Conservation (phyloP, 2,113 vertebrate species). For the Oxygymnocypris stewartii region DNA sequence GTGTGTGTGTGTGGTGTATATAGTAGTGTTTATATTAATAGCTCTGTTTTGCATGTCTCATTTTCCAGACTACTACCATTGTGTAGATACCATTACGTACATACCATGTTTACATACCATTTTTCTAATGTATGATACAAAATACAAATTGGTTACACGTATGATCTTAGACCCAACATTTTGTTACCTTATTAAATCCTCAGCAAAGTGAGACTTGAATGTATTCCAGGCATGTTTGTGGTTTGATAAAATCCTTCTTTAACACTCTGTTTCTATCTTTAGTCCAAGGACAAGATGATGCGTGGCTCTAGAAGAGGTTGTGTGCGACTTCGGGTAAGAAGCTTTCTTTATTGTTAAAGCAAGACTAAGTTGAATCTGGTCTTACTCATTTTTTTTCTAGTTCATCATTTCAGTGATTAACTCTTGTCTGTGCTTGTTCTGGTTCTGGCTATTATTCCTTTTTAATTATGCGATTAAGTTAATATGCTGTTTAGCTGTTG, state of each 20-base stretch:
- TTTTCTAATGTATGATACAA: neutral
- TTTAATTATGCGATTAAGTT: neutral
- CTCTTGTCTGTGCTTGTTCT: neutral
- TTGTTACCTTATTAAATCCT: neutral
- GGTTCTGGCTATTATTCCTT: neutral
- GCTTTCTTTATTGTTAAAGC: neutral
- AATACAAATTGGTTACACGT: neutral
- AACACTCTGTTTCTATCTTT: constrained; percentile 63
- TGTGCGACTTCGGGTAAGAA: constrained; percentile 92
- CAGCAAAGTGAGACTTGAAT: neutral
- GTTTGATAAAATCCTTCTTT: neutral
- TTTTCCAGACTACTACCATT: too few relatives aligned
- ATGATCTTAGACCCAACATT: neutral
- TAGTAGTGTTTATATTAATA: too few relatives aligned
- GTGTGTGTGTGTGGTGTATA: too few relatives aligned
- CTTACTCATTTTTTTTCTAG: neutral
- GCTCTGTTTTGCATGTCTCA: too few relatives aligned
- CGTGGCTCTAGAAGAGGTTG: constrained; percentile 97
- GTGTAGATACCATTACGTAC: too few relatives aligned
- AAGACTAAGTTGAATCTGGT: neutral
- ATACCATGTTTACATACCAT: neutral
- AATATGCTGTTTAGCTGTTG: neutral
- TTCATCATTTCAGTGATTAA: neutral
- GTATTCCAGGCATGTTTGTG: neutral
- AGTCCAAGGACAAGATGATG: constrained; percentile 99